A percentile compares a stretch with the other conserved stretches of the same genome.
phyloP scores from a whole-genome alignment of 53 echinoderm and acorn worm genomes.

The Apostichopus leukothele region DNA sequence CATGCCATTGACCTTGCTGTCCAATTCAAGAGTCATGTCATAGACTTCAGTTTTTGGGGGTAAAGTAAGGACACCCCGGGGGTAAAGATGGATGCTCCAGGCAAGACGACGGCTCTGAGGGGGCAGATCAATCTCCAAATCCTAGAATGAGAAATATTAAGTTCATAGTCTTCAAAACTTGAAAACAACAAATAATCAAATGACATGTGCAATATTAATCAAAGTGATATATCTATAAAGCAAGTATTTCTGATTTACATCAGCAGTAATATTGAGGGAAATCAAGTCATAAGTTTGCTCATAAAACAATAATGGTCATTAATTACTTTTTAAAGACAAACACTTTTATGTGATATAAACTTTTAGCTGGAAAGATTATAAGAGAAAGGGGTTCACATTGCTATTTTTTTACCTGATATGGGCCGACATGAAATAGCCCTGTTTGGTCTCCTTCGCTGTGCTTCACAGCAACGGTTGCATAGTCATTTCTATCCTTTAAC shows the following conservation, averaged over 20 bases:
- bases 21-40: conserved; percentile 80
- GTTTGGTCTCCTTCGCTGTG: conserved; percentile 69
- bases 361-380: not conserved
- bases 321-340: no score
- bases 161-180: no score
- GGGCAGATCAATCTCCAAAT: conserved; percentile 75
- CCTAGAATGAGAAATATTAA: conserved; percentile 39
- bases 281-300: no score
- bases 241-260: no score
- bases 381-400: no score
- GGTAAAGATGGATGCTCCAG: conserved; percentile 75
- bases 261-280: no score
- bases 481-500: conserved; percentile 48
- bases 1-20: conserved; percentile 68
- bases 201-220: no score
- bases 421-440: conserved; percentile 80
- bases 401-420: conserved; percentile 62
- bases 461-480: conserved; percentile 46
- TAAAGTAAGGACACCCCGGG: conserved; percentile 69
- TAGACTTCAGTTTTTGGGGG: conserved; percentile 79
- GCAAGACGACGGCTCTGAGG: conserved; percentile 72
- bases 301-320: no score
- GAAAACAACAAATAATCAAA: no score
- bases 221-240: no score
- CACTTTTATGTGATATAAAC: not conserved